Conservation (phyloP, 2,113 vertebrate genomes). For the Neoarius graeffei region DNA sequence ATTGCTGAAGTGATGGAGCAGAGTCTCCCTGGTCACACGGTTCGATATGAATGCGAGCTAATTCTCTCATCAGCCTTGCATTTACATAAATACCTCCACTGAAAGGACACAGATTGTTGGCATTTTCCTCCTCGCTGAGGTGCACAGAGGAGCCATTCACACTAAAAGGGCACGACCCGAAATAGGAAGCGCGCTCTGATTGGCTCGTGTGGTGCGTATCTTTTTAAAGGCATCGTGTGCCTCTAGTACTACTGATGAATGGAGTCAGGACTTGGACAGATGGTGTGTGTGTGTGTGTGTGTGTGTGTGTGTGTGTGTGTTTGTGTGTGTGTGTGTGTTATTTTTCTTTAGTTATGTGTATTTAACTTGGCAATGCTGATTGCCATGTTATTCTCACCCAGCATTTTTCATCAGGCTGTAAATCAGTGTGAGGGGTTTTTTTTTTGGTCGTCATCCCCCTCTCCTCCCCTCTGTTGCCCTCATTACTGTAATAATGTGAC, state of each 20-base stretch:
- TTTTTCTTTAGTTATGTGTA: slow-evolving; percentile 25
- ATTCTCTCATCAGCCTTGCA: slow-evolving; percentile 45
- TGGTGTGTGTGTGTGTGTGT: not conserved
- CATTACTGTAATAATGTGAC: not conserved
- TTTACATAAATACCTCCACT: slow-evolving; percentile 57
- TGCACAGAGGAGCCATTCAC: slow-evolving; percentile 68
- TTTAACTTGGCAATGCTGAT: slow-evolving; percentile 28
- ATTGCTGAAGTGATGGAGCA: not conserved
- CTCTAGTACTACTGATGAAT: slow-evolving; percentile 25
- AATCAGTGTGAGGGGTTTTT: not conserved
- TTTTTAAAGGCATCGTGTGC: slow-evolving; percentile 53
- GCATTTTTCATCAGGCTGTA: slow-evolving; percentile 13
- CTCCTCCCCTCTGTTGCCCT: not conserved
- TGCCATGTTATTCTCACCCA: slow-evolving; percentile 17
- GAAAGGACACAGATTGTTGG: slow-evolving; percentile 58
- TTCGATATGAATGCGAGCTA: slow-evolving; percentile 23
- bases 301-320: not conserved
- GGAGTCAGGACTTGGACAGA: slow-evolving; percentile 21
- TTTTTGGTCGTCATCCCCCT: not conserved
- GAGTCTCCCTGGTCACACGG: slow-evolving; percentile 16
- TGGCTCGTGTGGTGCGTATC: slow-evolving; percentile 48
- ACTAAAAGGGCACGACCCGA: slow-evolving; percentile 63
- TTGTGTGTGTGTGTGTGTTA: not conserved
- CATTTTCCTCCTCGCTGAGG: slow-evolving; percentile 56
- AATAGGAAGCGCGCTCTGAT: slow-evolving; percentile 63